These are phyloP conservation scores for Trichopoda pennipes DNA, from an alignment of 2,888 invertebrate genomes.

Conservation along the genomic window DNA sequence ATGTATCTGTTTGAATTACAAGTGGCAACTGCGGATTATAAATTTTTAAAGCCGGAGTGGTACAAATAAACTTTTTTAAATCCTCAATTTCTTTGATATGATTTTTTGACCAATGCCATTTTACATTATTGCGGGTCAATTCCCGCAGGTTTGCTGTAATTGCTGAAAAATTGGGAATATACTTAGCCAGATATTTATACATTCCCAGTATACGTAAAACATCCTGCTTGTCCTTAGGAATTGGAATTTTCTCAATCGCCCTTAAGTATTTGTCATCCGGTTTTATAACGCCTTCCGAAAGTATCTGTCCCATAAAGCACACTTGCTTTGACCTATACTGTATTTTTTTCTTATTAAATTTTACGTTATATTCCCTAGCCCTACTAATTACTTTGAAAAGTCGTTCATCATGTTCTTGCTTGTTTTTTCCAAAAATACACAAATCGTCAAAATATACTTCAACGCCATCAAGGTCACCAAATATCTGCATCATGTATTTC, in stretches of 20 bases:
- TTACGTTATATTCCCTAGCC: background rate
- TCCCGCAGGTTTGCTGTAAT: no score
- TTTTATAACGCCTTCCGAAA: background rate
- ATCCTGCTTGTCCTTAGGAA: conserved; percentile 4
- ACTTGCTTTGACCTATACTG: background rate
- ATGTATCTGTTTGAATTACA: no score
- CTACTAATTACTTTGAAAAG: no score
- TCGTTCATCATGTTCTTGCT: no score
- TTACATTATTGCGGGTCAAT: no score
- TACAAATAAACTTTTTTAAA: no score
- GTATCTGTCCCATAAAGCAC: conserved; percentile 10
- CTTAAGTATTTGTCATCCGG: background rate
- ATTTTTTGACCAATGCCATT: no score
- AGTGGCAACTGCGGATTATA: background rate
- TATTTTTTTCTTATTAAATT: background rate
- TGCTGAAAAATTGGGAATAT: no score
- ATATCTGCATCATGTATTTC: background rate
- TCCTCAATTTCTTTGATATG: no score
- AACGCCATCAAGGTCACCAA: background rate
- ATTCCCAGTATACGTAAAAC: conserved; percentile 1
- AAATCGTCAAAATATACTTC: conserved; percentile 1
- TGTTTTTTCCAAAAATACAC: no score
- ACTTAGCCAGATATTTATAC: background rate
- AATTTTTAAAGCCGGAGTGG: background rate
- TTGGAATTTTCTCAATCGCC: conserved; percentile 4